Base-by-base conservation (phyloP, 2,888 invertebrate species). In the Seira musarum region DNA sequence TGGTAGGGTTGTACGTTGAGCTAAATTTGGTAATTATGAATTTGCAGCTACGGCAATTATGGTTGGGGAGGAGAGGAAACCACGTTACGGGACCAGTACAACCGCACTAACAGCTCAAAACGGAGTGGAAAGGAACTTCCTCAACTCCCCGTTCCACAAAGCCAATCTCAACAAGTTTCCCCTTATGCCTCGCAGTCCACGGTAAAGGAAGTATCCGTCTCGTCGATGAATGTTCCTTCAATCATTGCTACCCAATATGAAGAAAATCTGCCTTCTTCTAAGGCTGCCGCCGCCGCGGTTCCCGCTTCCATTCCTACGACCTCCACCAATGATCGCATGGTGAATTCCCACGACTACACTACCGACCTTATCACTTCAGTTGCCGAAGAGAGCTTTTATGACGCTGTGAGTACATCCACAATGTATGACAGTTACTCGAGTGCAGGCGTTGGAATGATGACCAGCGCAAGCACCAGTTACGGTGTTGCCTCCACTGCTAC, bases 71-170 rank as follows among this genome's bases (percentile, higher is more conserved):
- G 77, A 35, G 82, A 83, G 57, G 78, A 79, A 74, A 83, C 71
- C 49, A 64, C 77, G 65, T 49, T 76, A 73, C 64, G 84, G 84
- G 84, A 84, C 84, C 84, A 84, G 76, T 82, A 82, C 79, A 81
- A 77, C 64, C 76, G 69, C 69, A 77, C 76, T 68, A 70, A 70
- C 57, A 76, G 82, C 72, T 75, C 83, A 68, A 82, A 78, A 77
- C 75, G 80, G 21, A 72, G 76, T 63, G 74, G 74, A 17, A 84
- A 84, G 75, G 84, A 83, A 81, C 83, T 84, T 66, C 83, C 84
- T 64, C 81, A 82, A 68, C 77, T 80, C 63, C 66, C 84, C 73
- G 53, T 75, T 72, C 63, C 69, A 68, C 80, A 80, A 40, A 19
- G 3, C 2, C 30, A 30, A 30, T 80, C 81, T 30, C 81, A 84